phyloP scores from a whole-genome alignment of 1,140 invertebrate genomes.

The Megalopta genalis region DNA sequence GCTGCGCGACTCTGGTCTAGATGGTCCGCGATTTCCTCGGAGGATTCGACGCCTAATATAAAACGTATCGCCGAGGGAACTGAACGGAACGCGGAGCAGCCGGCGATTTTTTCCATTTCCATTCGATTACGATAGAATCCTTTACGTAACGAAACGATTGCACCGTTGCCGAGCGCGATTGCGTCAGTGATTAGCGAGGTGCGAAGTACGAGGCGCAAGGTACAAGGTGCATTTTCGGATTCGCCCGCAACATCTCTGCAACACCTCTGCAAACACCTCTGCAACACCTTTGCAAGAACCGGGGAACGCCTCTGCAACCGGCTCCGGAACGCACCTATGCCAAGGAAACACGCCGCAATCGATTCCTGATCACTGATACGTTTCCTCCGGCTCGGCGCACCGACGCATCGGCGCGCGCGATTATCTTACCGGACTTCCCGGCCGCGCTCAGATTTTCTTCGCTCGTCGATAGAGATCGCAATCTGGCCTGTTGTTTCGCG shows the following conservation, averaged over 20 bases:
- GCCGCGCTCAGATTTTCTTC: not conserved
- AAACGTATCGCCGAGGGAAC: too few species aligned
- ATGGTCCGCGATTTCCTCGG: too few species aligned
- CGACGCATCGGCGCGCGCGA: not conserved
- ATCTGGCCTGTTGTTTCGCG: constrained; percentile 3
- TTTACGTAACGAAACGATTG: not conserved
- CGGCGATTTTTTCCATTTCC: not conserved
- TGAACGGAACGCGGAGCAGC: too few species aligned
- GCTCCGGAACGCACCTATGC: too few species aligned
- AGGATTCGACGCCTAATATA: too few species aligned
- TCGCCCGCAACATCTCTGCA: too few species aligned
- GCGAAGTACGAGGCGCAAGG: too few species aligned
- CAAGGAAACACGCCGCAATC: not conserved
- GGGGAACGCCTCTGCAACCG: too few species aligned
- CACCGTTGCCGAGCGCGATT: not conserved
- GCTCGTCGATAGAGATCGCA: not conserved
- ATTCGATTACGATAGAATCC: not conserved
- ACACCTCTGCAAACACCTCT: too few species aligned
- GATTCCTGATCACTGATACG: not conserved
- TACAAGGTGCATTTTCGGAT: not conserved
- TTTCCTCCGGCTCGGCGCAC: not conserved
- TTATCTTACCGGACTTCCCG: not conserved
- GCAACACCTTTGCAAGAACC: too few species aligned
- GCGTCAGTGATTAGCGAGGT: too few species aligned
- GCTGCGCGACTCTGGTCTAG: too few species aligned